Base-by-base conservation (phyloP, 2,797 vertebrate genomes). In the Malacoctenus gilli region DNA sequence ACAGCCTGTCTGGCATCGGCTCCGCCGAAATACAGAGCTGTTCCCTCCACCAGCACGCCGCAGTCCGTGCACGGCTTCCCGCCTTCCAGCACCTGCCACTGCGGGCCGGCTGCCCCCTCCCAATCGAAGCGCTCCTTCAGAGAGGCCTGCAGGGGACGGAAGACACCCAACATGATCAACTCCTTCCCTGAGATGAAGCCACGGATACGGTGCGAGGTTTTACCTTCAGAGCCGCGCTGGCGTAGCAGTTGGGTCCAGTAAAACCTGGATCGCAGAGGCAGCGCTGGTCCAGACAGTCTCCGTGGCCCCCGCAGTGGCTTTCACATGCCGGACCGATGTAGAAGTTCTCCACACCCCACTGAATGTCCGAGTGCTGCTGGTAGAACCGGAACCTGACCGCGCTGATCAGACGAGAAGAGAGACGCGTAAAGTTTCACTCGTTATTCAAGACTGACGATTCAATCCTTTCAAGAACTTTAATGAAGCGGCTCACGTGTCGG, bases 61-160 rank as follows among this genome's bases (percentile, higher is more conserved):
- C 97, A 99, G 72, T 98, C 95, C 0, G 93, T 95, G 16, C 97
- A 99, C 36, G 95, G 93, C 14, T 86, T 91, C 4, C 97, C 96
- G 0, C 97, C 97, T 81, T 99, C 97, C 60, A 99, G 87, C 31
- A 94, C 92, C 92, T 95, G 93, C 97, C 97, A 99, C 61, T 96
- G 90, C 37, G 95, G 91, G 8, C 93, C 93, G 12, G 93, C 94
- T 31, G 92, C 78, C 62, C 95, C 95, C 47, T 96, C 95, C 82
- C 93, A 96, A 83, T 99, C 97, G 74, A 99, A 99, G 15, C 96
- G 96, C 65, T 99, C 97, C 83, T 99, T 99, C 59, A 99, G 87
- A 72, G 95, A 95, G 6, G 94, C 94, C 97, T 99, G 77, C 54
- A 40, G 12, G 59, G 61, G 6, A n/a, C n/a, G n/a, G n/a, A n/a